Evolutionary conservation across 2,113 vertebrate genomes (phyloP), one percentile per base, ranked within the genome.

Genomic region (cat (Felis catus)): DNA sequence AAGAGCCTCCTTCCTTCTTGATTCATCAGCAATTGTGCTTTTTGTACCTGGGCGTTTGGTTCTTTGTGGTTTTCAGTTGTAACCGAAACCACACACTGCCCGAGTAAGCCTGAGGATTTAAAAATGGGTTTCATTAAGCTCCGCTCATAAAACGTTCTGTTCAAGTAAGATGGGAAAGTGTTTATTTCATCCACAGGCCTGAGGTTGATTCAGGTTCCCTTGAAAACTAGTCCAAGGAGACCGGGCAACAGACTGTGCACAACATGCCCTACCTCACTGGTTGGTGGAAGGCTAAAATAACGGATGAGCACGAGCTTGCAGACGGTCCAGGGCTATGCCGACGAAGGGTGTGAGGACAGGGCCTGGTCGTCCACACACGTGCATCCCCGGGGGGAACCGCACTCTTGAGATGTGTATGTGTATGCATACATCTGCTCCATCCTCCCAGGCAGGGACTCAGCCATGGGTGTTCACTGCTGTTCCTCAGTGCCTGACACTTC

Each of bases 331-430:
- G 23, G 16, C 15, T n/a, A 1, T 29, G n/a, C 10, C 1, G 1
- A 36, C 0, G 2, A 73, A 3, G 0, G 16, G 0, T 2, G 1
- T 3, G 58, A 68, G 29, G 4, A 23, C 13, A 14, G 45, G 58
- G 25, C 33, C 41, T 8, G 15, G 27, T 23, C 70, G 23, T 86
- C 66, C 19, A 80, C 25, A 18, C 4, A 1, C 19, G 10, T 1
- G 55, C 2, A 14, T 19, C 21, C 76, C 0, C 7, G 18, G 21
- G 15, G 14, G 10, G 3, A 31, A 14, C 9, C 23, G n/a, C 29
- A 16, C 0, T 45, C 19, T 39, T 3, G 10, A 18, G 1, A 31
- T 21, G 5, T 1, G 10, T 9, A 31, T 21, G 5, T 1, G 10
- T 9, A 13, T 41, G 27, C 2, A 31, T 5, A 3, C 0, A 23